These are phyloP conservation scores for Sebastes steindachneri DNA, from an alignment of 2,797 vertebrate species.

Conservation along the genomic window DNA sequence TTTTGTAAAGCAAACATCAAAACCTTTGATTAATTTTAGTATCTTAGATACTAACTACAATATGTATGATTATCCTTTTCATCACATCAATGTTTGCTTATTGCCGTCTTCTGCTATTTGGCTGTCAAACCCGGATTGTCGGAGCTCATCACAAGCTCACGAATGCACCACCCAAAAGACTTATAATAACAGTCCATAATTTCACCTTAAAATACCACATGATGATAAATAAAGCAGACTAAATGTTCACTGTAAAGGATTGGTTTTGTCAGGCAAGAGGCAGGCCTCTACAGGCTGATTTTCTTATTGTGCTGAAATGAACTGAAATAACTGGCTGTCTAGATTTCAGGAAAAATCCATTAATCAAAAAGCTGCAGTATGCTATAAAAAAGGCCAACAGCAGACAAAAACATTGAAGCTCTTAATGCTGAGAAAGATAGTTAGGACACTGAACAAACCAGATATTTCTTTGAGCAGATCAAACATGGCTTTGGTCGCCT, in stretches of 20 bases:
- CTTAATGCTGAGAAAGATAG: neutral
- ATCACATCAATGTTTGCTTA: neutral
- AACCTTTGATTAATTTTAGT: neutral
- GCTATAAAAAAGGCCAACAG: neutral
- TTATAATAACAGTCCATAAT: neutral
- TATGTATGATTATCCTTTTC: neutral
- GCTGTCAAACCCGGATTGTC: neutral
- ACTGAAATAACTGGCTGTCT: conserved; percentile 11
- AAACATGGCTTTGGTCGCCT: conserved; percentile 82
- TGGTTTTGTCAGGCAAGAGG: neutral
- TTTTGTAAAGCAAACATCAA: neutral
- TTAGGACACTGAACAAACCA: conserved; percentile 70
- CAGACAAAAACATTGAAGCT: neutral
- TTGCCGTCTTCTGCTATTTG: neutral
- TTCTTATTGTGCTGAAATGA: neutral
- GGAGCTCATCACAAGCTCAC: neutral
- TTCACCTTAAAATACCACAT: neutral
- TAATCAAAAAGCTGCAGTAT: neutral
- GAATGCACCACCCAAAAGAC: neutral
- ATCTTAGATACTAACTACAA: neutral
- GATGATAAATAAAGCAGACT: neutral
- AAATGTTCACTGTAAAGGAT: neutral
- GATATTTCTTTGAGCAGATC: conserved; percentile 86
- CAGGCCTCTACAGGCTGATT: neutral
- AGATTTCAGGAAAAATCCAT: neutral